phyloP scores from a whole-genome alignment of 92 coral and sea anemone species.

The Isaurus tuberculatus region DNA sequence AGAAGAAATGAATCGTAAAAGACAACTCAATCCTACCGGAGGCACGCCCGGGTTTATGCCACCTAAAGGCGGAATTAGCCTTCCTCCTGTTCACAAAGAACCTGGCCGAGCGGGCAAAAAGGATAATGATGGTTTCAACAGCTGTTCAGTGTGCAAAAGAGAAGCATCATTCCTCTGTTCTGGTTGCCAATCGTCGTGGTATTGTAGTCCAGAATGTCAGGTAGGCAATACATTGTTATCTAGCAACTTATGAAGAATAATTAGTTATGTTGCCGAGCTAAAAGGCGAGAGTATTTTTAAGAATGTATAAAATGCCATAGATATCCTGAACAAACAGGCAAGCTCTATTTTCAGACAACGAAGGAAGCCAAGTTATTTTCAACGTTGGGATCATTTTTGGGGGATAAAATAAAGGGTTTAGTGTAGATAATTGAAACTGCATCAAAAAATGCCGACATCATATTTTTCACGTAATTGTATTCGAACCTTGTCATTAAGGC shows the following conservation, averaged over 20 bases:
- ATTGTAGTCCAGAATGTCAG: constrained; percentile 98
- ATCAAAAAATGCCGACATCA: too few species aligned
- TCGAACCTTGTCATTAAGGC: too few species aligned
- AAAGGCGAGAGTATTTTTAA: too few species aligned
- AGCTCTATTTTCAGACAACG: too few species aligned
- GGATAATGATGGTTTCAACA: constrained; percentile 76
- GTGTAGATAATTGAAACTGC: too few species aligned
- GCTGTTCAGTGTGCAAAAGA: constrained; percentile 89
- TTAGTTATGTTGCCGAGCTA: too few species aligned
- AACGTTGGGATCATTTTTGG: too few species aligned
- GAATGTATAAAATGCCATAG: too few species aligned
- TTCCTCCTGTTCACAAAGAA: constrained; percentile 62
- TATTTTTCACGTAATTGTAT: too few species aligned
- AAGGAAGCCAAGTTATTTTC: too few species aligned
- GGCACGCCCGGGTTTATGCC: constrained; percentile 62
- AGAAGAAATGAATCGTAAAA: constrained; percentile 71
- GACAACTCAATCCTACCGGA: constrained; percentile 53
- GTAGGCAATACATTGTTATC: constrained; percentile 46
- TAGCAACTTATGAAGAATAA: background rate
- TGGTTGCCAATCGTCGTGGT: constrained; percentile 99
- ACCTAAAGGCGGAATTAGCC: constrained; percentile 67
- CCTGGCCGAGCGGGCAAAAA: constrained; percentile 56
- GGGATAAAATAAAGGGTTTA: too few species aligned
- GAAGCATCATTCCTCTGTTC: constrained; percentile 99
- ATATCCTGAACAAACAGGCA: too few species aligned